These are phyloP conservation scores for Amitus sp. DNA, from an alignment of 2,888 invertebrate genomes.

Conservation along the genomic window DNA sequence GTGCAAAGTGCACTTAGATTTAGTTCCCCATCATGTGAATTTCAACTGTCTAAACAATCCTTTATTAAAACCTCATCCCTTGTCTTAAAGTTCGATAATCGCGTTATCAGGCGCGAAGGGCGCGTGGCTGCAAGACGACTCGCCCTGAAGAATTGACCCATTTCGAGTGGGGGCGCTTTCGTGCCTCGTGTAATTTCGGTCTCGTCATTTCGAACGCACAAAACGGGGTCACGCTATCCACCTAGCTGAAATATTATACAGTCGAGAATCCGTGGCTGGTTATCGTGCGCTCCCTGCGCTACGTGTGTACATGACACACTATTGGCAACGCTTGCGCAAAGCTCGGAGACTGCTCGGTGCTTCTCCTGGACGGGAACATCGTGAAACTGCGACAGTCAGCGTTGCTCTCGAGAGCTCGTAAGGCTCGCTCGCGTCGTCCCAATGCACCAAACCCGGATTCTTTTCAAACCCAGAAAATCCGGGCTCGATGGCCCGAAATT, in stretches of 20 bases:
- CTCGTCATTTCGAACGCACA: slow-evolving; percentile 39
- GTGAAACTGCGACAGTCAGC: slow-evolving; percentile 26
- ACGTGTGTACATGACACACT: slow-evolving; percentile 32
- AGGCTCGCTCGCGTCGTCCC: slow-evolving; percentile 13
- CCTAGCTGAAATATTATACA: slow-evolving; percentile 34
- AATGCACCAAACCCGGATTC: neutral
- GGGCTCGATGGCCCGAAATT: too few species aligned
- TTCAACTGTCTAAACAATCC: too few species aligned
- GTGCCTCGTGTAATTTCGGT: slow-evolving; percentile 37
- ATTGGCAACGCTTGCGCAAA: slow-evolving; percentile 55
- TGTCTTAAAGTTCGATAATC: too few species aligned
- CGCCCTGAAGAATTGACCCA: slow-evolving; percentile 34
- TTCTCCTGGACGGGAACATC: slow-evolving; percentile 16
- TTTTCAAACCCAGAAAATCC: too few species aligned
- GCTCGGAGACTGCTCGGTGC: slow-evolving; percentile 13
- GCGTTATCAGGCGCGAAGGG: too few species aligned
- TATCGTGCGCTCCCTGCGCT: slow-evolving; percentile 31
- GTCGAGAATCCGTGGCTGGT: slow-evolving; percentile 28
- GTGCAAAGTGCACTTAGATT: too few species aligned
- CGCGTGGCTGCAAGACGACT: too few species aligned
- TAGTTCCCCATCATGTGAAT: too few species aligned
- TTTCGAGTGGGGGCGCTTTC: slow-evolving; percentile 33
- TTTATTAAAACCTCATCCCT: too few species aligned
- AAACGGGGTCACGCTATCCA: slow-evolving; percentile 41
- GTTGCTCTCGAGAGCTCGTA: too few species aligned